phyloP scores from a whole-genome alignment of 64 coral and sea anemone genomes.

The Stichodactyla mertensii region DNA sequence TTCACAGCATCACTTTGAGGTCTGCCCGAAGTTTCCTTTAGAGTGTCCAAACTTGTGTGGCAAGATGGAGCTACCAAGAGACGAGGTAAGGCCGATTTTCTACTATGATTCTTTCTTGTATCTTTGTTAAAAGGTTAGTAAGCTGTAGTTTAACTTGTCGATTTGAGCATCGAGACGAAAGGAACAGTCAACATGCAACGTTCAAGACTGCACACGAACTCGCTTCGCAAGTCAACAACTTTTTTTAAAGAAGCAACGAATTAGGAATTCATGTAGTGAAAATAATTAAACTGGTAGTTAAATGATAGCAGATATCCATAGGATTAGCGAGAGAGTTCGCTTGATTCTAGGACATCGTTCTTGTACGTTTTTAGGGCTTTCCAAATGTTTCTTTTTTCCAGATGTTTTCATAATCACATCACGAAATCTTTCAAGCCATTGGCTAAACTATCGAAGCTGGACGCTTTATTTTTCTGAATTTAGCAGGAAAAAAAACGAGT shows the following conservation, averaged over 20 bases:
- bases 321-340: too few relatives aligned
- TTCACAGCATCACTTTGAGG: slow-evolving; percentile 47
- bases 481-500: background rate
- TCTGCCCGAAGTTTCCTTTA: slow-evolving; percentile 37
- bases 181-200: background rate
- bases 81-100: slow-evolving; percentile 18
- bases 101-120: background rate
- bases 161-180: background rate
- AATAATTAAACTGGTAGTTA: too few relatives aligned
- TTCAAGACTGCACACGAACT: background rate
- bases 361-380: too few relatives aligned
- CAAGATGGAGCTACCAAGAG: slow-evolving; percentile 48
- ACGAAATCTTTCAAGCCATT: too few relatives aligned
- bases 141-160: background rate
- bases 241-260: too few relatives aligned
- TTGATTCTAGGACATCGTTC: too few relatives aligned
- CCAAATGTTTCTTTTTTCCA: too few relatives aligned
- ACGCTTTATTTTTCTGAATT: background rate
- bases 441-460: background rate
- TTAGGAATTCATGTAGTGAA: too few relatives aligned
- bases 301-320: too few relatives aligned
- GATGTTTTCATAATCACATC: too few relatives aligned
- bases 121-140: background rate
- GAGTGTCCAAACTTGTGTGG: slow-evolving; percentile 60
- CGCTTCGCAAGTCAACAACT: background rate